Evolutionary conservation across 2,888 invertebrate species (phyloP).

Genomic region (Hofmannophila pseudospretella): DNA sequence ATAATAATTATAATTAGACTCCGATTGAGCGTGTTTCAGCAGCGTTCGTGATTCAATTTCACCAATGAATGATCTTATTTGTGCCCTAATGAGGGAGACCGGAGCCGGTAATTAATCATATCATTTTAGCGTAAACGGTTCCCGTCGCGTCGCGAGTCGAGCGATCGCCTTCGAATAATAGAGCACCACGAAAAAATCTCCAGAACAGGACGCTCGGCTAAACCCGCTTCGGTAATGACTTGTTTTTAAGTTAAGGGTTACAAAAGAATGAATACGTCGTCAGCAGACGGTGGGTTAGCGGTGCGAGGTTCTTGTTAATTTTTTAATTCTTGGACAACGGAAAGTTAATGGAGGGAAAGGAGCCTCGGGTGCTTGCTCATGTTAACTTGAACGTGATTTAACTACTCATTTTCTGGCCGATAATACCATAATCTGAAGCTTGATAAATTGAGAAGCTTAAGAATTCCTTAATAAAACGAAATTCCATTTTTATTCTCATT

Average conservation of each 20-base stretch:
- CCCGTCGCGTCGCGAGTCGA: constrained; percentile 49
- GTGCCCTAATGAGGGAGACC: constrained; percentile 71
- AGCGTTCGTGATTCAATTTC: constrained; percentile 68
- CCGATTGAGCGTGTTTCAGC: constrained; percentile 50
- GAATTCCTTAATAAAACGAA: no score
- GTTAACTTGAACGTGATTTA: no score
- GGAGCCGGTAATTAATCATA: constrained; percentile 73
- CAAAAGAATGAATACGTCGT: constrained; percentile 73
- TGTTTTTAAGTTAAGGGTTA: constrained; percentile 76
- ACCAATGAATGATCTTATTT: constrained; percentile 71
- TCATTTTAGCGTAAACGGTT: constrained; percentile 70
- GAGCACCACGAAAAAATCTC: constrained; percentile 64
- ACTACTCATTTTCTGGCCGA: no score
- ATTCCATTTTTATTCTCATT: no score
- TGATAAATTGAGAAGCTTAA: no score
- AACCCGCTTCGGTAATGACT: constrained; percentile 74
- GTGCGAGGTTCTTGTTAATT: constrained; percentile 59
- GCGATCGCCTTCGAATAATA: constrained; percentile 68
- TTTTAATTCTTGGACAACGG: constrained; percentile 49
- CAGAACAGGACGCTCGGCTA: constrained; percentile 64
- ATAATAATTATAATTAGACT: constrained; percentile 69
- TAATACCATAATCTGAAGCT: no score
- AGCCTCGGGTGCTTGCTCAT: constrained; percentile 11
- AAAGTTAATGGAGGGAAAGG: constrained; percentile 58
- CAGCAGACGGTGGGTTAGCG: constrained; percentile 55